These are phyloP conservation scores for Bhutanitis thaidina DNA, from an alignment of 2,888 invertebrate genomes.

Conservation along the genomic window DNA sequence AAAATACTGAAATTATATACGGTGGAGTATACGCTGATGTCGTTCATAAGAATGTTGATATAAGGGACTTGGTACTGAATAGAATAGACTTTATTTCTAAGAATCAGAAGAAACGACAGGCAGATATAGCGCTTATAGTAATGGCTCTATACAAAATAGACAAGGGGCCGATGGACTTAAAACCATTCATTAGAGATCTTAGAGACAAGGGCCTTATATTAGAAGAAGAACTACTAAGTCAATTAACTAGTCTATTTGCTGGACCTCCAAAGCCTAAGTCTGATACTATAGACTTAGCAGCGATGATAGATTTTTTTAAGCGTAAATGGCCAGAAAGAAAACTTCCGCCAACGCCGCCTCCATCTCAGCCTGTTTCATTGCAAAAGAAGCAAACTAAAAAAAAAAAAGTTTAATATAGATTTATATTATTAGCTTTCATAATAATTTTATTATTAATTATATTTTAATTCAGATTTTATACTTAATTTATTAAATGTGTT, in stretches of 20 bases:
- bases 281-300: conserved; percentile 33
- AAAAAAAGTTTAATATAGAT: conserved; percentile 21
- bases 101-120: conserved; percentile 33
- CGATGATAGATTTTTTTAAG: conserved; percentile 40
- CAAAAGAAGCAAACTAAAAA: conserved; percentile 23
- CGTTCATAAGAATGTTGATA: conserved; percentile 25
- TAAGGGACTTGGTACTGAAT: conserved; percentile 37
- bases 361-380: conserved; percentile 19
- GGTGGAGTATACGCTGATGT: conserved; percentile 32
- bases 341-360: conserved; percentile 40
- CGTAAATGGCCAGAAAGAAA: conserved; percentile 48
- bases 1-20: conserved; percentile 33
- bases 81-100: conserved; percentile 37
- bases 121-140: conserved; percentile 40
- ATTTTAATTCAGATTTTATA: neutral
- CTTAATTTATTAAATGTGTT: neutral
- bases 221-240: conserved; percentile 37
- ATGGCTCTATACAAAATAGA: conserved; percentile 32
- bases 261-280: conserved; percentile 34
- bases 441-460: neutral
- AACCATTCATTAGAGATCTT: conserved; percentile 30
- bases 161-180: conserved; percentile 28
- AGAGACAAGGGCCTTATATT: conserved; percentile 30
- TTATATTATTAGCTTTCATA: neutral
- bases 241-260: conserved; percentile 33